Evolutionary conservation across 2,888 invertebrate genomes (phyloP).

Genomic region (Acronicta aceris): DNA sequence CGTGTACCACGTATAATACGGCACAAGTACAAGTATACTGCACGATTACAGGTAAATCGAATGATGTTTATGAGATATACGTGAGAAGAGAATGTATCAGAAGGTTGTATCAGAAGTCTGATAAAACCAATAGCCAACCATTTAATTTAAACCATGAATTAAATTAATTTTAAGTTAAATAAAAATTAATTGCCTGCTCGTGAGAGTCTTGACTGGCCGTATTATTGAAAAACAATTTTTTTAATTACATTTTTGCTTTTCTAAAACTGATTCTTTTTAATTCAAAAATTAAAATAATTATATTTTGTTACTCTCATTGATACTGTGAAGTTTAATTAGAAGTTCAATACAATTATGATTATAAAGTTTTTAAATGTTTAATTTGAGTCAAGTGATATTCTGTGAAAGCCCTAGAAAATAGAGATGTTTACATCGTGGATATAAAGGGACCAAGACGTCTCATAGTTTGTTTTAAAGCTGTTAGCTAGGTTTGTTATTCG

Average conservation of each 20-base stretch:
- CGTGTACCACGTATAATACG: constrained; percentile 19
- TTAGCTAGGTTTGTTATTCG: background rate
- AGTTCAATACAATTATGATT: constrained; percentile 7
- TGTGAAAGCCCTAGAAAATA: constrained; percentile 24
- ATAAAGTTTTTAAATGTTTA: background rate
- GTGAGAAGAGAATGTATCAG: background rate
- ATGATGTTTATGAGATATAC: constrained; percentile 26
- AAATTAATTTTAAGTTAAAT: constrained; percentile 16
- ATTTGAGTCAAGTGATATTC: background rate
- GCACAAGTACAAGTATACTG: background rate
- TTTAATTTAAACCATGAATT: no score
- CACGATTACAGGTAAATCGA: constrained; percentile 33
- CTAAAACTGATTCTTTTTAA: constrained; percentile 42
- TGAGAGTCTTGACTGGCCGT: constrained; percentile 41
- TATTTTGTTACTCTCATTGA: constrained; percentile 19
- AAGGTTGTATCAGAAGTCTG: no score
- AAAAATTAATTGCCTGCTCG: constrained; percentile 49
- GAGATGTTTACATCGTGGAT: constrained; percentile 57
- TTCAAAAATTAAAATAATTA: constrained; percentile 22
- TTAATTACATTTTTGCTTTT: constrained; percentile 39
- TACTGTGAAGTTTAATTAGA: constrained; percentile 25
- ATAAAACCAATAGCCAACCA: no score
- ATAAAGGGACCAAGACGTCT: constrained; percentile 58
- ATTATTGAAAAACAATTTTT: constrained; percentile 38
- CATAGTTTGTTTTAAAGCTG: constrained; percentile 48